Conservation (phyloP, 2,797 vertebrate species). For the Limnodromus scolopaceus region DNA sequence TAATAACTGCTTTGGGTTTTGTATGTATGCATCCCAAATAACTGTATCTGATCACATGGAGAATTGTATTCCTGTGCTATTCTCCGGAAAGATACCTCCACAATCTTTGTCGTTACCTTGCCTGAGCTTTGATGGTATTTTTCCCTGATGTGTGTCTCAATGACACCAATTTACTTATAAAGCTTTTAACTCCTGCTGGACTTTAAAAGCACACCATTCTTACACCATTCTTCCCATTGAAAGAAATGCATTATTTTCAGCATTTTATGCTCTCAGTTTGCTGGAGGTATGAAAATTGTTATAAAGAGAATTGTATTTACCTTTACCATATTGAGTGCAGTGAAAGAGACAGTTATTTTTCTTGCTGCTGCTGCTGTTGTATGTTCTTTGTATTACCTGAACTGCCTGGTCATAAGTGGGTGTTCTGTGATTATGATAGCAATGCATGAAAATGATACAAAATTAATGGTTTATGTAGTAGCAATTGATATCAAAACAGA, state of each 20-base stretch:
- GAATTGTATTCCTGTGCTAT: background rate
- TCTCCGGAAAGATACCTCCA: background rate
- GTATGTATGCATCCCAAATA: background rate
- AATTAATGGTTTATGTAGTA: background rate
- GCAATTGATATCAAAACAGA: conserved; percentile 1
- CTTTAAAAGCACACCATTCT: background rate
- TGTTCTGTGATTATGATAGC: conserved; percentile 21
- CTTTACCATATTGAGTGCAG: background rate
- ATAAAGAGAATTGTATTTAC: background rate
- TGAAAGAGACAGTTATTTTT: background rate
- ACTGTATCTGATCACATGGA: background rate
- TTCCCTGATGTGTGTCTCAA: background rate
- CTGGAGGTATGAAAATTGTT: background rate
- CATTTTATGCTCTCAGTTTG: background rate
- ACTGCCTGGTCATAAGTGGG: conserved; percentile 9
- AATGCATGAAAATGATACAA: background rate
- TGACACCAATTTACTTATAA: background rate
- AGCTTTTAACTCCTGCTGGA: background rate
- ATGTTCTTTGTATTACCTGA: conserved; percentile 10
- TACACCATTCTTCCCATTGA: background rate
- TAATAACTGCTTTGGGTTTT: background rate
- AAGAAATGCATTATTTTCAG: background rate
- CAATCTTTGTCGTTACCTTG: background rate
- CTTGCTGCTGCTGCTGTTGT: background rate
- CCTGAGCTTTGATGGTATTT: background rate